A percentile compares a stretch with the other conserved stretches of the same genome.
Conservation (phyloP, 2,113 vertebrate species). For the Calyptommatus sinebrachiatus region DNA sequence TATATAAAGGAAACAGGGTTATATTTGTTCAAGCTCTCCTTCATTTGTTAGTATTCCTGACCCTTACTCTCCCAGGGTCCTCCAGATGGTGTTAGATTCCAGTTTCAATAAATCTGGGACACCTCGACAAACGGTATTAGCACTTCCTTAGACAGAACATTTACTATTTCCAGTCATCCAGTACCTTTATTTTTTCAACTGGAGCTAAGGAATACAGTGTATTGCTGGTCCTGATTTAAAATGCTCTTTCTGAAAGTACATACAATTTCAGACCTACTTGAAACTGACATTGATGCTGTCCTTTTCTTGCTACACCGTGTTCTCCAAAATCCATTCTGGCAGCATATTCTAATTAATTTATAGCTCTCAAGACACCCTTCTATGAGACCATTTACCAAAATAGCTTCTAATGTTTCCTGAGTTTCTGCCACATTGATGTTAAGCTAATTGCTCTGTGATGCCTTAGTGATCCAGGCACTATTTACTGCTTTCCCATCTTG, state of each 20-base stretch:
- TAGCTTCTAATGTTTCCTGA: fast-evolving
- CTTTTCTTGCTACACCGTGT: neutral
- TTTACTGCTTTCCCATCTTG: conserved; percentile 9
- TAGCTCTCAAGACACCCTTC: conserved; percentile 11
- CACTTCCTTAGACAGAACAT: too few species aligned
- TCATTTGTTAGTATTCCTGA: too few species aligned
- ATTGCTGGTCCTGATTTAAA: conserved; percentile 47
- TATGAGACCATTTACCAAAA: conserved; percentile 22
- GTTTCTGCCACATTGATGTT: neutral
- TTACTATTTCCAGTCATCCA: neutral
- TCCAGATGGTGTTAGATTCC: too few species aligned
- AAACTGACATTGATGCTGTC: conserved; percentile 18
- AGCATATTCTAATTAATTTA: neutral
- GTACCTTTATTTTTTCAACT: neutral
- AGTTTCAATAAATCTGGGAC: too few species aligned
- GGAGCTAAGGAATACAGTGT: conserved; percentile 32
- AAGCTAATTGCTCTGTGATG: conserved; percentile 23
- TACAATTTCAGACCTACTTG: conserved; percentile 3
- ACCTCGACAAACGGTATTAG: too few species aligned
- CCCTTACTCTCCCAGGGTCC: neutral
- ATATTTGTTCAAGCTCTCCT: too few species aligned
- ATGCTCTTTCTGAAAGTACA: conserved; percentile 17
- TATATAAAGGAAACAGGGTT: too few species aligned
- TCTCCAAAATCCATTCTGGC: neutral
- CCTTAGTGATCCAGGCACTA: conserved; percentile 15